phyloP scores from a whole-genome alignment of 2,797 vertebrate species.

The Molossus alvarezi region DNA sequence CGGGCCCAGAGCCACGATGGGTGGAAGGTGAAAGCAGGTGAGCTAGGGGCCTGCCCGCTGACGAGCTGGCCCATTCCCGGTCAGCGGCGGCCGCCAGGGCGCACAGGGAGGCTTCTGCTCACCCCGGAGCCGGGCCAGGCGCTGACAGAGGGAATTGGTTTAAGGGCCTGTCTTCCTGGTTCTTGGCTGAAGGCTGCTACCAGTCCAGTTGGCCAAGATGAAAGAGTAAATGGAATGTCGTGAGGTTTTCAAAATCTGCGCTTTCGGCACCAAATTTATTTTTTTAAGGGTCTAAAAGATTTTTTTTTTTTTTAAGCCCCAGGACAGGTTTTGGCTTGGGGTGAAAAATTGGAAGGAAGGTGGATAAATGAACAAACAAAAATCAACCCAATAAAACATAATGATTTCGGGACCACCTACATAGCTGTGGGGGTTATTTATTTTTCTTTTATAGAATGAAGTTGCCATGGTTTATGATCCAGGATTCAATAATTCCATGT shows the following conservation, averaged over 20 bases:
- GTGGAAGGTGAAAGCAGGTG: not conserved
- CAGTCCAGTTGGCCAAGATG: fast-evolving
- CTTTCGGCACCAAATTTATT: not conserved
- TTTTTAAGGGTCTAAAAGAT: conserved; percentile 29
- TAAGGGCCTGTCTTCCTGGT: not conserved
- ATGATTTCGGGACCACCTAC: conserved; percentile 53
- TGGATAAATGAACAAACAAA: conserved; percentile 39
- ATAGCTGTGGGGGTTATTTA: not conserved
- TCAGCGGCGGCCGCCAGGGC: not conserved
- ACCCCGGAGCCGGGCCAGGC: not conserved
- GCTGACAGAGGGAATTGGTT: conserved; percentile 32
- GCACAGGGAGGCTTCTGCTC: not conserved
- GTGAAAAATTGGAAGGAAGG: not conserved
- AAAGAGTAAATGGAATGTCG: not conserved
- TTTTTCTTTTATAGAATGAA: not conserved
- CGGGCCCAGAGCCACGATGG: too few species aligned
- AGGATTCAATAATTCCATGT: not conserved
- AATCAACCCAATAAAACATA: not conserved
- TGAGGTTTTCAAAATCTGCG: conserved; percentile 6
- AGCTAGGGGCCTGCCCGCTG: not conserved
- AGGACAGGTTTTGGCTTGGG: not conserved
- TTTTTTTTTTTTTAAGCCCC: not conserved
- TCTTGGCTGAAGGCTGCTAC: conserved; percentile 64
- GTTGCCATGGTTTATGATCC: not conserved
- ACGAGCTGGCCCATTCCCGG: not conserved